Evolutionary conservation across 2,888 invertebrate genomes (phyloP), one percentile per base, ranked within the genome.

Genomic region (Caenorhabditis sp.): DNA sequence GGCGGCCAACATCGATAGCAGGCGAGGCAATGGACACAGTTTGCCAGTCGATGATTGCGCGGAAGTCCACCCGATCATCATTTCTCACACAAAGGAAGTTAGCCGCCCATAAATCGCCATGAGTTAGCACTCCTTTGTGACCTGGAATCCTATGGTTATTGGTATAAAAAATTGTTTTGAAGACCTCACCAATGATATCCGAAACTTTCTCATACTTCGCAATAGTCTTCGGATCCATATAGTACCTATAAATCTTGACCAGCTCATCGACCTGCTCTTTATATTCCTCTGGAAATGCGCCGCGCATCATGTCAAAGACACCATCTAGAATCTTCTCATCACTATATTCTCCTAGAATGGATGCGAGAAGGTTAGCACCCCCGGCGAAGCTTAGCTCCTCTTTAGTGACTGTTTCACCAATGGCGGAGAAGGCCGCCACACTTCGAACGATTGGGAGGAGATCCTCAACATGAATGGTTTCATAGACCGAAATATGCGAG

Each of bases 31-130:
- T n/a, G 7, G 50, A 25, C 14, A 23, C 21, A 56, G 21, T 66
- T 67, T 72, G 72, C 21, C 36, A 72, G 50, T 72, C 72, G 54
- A 72, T 72, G 25, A 72, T 61, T 0, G 72, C 72, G 25, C 64
- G 59, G 23, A 72, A 31, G 26, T 49, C 59, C n/a, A 67, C 50
- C n/a, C 50, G 63, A 17, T 68, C 72, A 12, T 62, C 67, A 1
- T 68, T 59, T 23, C 50, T 27, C 1, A 52, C 54, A 36, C 57
- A 67, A 21, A 72, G 49, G 21, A 72, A 57, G 62, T 72, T 72
- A 17, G 64, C 52, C 20, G 57, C 64, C 72, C 72, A 67, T 3
- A 68, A 50, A n/a, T 72, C 72, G 5, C 62, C 63, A 31, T 72
- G 72, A 17, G 64, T 68, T 58, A 72, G 20, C n/a, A 72, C 72